Evolutionary conservation across 2,797 vertebrate genomes (phyloP), one percentile per base, ranked within the genome.

Genomic region (Petrocephalus schoutedeni): DNA sequence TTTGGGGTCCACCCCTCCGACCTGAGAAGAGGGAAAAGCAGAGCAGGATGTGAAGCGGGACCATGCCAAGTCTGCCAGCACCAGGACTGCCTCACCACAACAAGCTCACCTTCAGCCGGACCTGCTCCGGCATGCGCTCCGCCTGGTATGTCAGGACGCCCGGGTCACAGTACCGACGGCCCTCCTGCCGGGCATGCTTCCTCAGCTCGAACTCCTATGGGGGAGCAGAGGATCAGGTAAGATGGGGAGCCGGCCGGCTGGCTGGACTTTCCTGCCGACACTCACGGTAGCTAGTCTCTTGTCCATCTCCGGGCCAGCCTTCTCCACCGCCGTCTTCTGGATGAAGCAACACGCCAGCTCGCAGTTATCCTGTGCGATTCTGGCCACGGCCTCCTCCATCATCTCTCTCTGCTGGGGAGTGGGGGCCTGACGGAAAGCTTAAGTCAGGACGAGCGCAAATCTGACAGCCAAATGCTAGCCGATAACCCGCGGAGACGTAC

Each of bases 91-190:
- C 19, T 16, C 12, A 2, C 0, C 0, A 57, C 32, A 16, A 4
- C 10, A 45, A 28, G 10, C 92, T 92, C 86, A 98, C 98, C 96
- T 99, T 99, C 23, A 99, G 94, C 90, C 98, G 95, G 93, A 99
- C 99, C 94, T 99, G 98, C 77, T 99, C 98, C 0, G 98, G 98
- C 98, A 99, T 99, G n/a, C 98, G 96, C 90, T 99, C 98, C 28
- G 98, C 98, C 92, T 99, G 98, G 90, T 99, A 99, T 0, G 98
- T 99, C 92, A 99, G 92, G 32, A 99, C 98, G 2, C 99, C 98
- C 0, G 98, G 98, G 91, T 99, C 98, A 88, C 98, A 99, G 90
- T 99, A 99, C 9, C 98, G 97, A 0, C 98, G 97, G 0, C 98
- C 98, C 90, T 99, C 98, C 91, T 99, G 98, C 23, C 98, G 96